These are phyloP conservation scores for Busseola fusca DNA, from an alignment of 2,888 invertebrate genomes.

Conservation along the genomic window DNA sequence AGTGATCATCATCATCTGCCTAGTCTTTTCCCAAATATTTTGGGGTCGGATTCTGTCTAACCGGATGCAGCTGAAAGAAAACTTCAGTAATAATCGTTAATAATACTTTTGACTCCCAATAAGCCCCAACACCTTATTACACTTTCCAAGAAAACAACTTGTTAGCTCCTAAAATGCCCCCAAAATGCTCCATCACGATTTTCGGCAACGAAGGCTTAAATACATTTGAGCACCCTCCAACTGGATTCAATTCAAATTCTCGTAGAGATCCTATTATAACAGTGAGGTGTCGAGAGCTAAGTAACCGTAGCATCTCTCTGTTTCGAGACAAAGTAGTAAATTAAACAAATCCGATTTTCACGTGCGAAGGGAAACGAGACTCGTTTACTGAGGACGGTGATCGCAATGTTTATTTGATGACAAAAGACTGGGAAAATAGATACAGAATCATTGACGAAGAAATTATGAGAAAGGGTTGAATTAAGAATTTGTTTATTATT, in stretches of 20 bases:
- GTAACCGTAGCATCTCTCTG: slow-evolving; percentile 82
- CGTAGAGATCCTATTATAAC: slow-evolving; percentile 85
- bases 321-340: slow-evolving; percentile 84
- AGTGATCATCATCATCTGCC: too few species aligned
- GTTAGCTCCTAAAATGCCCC: slow-evolving; percentile 27
- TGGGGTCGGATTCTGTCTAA: too few species aligned
- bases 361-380: slow-evolving; percentile 78
- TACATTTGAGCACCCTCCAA: slow-evolving; percentile 72
- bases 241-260: slow-evolving; percentile 83
- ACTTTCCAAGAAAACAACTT: slow-evolving; percentile 32
- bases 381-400: slow-evolving; percentile 72
- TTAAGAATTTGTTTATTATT: slow-evolving; percentile 25
- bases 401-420: slow-evolving; percentile 78
- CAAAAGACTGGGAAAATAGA: slow-evolving; percentile 70
- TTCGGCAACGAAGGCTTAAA: slow-evolving; percentile 65
- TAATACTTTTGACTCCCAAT: slow-evolving; percentile 13
- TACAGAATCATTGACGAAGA: slow-evolving; percentile 56
- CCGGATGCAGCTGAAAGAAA: neutral
- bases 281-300: slow-evolving; percentile 84
- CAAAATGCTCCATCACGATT: slow-evolving; percentile 59
- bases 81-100: slow-evolving; percentile 34
- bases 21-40: too few species aligned
- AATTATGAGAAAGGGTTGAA: slow-evolving; percentile 43
- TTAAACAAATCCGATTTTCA: slow-evolving; percentile 88
- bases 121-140: slow-evolving; percentile 33